Conservation (phyloP, 2,888 invertebrate species). For the Adelognathus sp. region DNA sequence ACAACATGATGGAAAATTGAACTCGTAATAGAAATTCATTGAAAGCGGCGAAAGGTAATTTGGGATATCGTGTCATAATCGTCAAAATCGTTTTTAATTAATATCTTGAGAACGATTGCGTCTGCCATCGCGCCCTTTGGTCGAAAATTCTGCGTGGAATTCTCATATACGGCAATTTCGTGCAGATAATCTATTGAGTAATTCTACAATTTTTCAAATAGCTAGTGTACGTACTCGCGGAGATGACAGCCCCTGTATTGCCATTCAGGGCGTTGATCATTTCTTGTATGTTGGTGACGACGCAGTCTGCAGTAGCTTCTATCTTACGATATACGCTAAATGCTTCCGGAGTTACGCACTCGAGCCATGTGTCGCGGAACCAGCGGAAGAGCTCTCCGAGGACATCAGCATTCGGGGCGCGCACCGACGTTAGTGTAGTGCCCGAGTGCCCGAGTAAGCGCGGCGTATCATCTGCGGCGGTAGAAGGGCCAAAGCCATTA, state of each 20-base stretch:
- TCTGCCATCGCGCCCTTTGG: too few relatives aligned
- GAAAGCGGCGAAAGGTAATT: too few relatives aligned
- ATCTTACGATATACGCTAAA: not conserved
- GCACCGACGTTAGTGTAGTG: not conserved
- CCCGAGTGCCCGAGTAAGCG: not conserved
- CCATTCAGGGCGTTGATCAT: not conserved
- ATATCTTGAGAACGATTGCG: too few relatives aligned
- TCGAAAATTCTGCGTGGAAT: too few relatives aligned
- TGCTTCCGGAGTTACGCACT: not conserved
- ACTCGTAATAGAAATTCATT: too few relatives aligned
- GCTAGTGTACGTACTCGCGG: not conserved
- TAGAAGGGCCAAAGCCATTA: not conserved
- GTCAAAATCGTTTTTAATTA: too few relatives aligned
- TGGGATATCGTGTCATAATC: too few relatives aligned
- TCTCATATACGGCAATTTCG: too few relatives aligned
- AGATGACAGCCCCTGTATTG: not conserved
- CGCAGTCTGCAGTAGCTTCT: not conserved
- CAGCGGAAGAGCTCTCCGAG: not conserved
- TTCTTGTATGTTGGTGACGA: not conserved
- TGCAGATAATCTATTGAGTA: too few relatives aligned
- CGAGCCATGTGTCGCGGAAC: not conserved
- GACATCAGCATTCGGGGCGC: not conserved
- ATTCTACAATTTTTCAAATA: too few relatives aligned
- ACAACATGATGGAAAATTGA: constrained; percentile 19
- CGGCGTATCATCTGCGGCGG: not conserved